These are phyloP conservation scores for Calliphora vicina DNA, from an alignment of 1,140 invertebrate genomes.

Conservation along the genomic window DNA sequence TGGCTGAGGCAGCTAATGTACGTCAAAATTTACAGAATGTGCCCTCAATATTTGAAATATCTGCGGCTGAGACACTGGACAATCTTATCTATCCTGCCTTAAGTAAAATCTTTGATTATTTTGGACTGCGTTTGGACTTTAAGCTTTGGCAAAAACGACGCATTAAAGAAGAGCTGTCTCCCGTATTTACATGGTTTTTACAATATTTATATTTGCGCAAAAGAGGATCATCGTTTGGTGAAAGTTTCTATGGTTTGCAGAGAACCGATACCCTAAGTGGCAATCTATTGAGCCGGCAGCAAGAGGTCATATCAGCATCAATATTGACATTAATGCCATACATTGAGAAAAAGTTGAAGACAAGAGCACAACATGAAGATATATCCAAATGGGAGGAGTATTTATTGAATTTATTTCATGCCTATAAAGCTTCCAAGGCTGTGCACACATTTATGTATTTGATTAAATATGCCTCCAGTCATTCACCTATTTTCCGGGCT, in stretches of 20 bases:
- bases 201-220: conserved; percentile 59
- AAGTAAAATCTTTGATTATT: conserved; percentile 59
- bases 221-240: conserved; percentile 55
- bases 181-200: conserved; percentile 51
- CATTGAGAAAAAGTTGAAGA: conserved; percentile 50
- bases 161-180: conserved; percentile 56
- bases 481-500: conserved; percentile 51
- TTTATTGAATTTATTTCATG: conserved; percentile 49
- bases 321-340: conserved; percentile 53
- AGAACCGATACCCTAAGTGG: conserved; percentile 49
- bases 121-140: conserved; percentile 46
- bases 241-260: conserved; percentile 59
- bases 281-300: conserved; percentile 44
- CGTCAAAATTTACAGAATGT: conserved; percentile 59
- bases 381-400: conserved; percentile 47
- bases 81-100: conserved; percentile 59
- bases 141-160: conserved; percentile 26
- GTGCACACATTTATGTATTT: conserved; percentile 57
- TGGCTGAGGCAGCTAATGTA: conserved; percentile 48
- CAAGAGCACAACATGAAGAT: conserved; percentile 47
- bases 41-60: conserved; percentile 60
- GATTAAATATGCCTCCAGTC: conserved; percentile 50
- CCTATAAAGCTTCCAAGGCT: conserved; percentile 53
- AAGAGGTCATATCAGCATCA: conserved; percentile 51
- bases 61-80: conserved; percentile 57